A percentile compares a stretch with the other conserved stretches of the same genome.
These are phyloP conservation scores for Myioborus melanocephalus DNA, from an alignment of 2,797 vertebrate species.

Conservation along the genomic window DNA sequence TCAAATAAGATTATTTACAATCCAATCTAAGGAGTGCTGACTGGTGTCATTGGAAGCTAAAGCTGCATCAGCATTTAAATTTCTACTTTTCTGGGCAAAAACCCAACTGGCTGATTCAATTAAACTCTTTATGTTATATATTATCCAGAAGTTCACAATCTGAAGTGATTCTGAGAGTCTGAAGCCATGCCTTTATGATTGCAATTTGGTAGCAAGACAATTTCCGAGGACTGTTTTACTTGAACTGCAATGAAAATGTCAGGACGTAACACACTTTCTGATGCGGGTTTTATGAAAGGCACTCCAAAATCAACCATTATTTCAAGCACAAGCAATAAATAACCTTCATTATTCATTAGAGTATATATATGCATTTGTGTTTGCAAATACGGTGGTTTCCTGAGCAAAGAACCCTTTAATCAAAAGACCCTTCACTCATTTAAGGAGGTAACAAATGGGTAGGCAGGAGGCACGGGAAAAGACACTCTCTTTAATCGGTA, in stretches of 20 bases:
- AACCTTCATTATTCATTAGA: conserved; percentile 77
- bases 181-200: conserved; percentile 79
- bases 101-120: conserved; percentile 82
- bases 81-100: conserved; percentile 83
- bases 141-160: conserved; percentile 81
- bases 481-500: conserved; percentile 49
- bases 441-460: conserved; percentile 68
- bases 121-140: conserved; percentile 82
- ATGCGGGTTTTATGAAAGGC: conserved; percentile 74
- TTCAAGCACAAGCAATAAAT: conserved; percentile 77
- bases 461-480: not conserved
- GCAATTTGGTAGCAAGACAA: conserved; percentile 80
- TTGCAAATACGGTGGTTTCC: conserved; percentile 73
- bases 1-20: conserved; percentile 83
- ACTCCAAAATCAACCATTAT: conserved; percentile 76
- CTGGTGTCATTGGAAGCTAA: conserved; percentile 76
- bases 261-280: conserved; percentile 69
- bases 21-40: conserved; percentile 83
- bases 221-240: conserved; percentile 75
- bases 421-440: conserved; percentile 63
- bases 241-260: conserved; percentile 76
- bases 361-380: conserved; percentile 71
- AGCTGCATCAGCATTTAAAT: conserved; percentile 83
- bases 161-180: conserved; percentile 73
- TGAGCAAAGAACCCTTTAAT: conserved; percentile 54